Conservation (phyloP, 2,888 invertebrate species). For the Autographa pulchrina region DNA sequence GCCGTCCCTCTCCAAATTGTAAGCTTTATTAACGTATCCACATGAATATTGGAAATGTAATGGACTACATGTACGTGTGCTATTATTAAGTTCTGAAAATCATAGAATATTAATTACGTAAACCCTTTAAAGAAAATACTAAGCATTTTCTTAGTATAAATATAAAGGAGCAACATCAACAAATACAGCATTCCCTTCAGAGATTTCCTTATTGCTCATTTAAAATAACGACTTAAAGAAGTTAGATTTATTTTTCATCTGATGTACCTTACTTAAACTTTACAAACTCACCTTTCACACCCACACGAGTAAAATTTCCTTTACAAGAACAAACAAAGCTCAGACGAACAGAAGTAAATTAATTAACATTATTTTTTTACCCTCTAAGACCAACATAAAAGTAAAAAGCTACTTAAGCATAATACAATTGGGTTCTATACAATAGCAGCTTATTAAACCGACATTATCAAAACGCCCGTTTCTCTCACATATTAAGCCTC, state of each 20-base stretch:
- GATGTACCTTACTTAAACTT: not conserved
- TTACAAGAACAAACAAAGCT: not conserved
- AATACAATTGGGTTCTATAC: constrained; percentile 22
- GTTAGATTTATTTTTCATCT: too few relatives aligned
- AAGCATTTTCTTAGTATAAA: too few relatives aligned
- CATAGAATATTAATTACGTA: not conserved
- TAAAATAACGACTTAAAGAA: too few relatives aligned
- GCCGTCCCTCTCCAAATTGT: not conserved
- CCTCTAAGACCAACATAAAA: not conserved
- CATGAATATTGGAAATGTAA: constrained; percentile 4
- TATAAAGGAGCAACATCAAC: too few relatives aligned
- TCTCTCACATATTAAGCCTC: constrained; percentile 52
- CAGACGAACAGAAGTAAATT: not conserved
- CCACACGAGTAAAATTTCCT: not conserved
- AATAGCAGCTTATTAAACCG: constrained; percentile 46
- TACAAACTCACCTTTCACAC: not conserved
- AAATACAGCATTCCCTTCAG: too few relatives aligned
- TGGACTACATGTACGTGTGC: not conserved
- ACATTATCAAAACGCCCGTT: constrained; percentile 56
- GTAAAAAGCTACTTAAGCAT: constrained; percentile 30
- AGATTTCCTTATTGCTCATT: too few relatives aligned
- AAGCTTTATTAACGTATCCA: not conserved
- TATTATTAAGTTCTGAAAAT: not conserved
- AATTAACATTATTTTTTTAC: not conserved
- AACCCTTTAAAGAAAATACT: too few relatives aligned